phyloP scores from a whole-genome alignment of 2,797 vertebrate genomes.

The Enoplosus armatus region DNA sequence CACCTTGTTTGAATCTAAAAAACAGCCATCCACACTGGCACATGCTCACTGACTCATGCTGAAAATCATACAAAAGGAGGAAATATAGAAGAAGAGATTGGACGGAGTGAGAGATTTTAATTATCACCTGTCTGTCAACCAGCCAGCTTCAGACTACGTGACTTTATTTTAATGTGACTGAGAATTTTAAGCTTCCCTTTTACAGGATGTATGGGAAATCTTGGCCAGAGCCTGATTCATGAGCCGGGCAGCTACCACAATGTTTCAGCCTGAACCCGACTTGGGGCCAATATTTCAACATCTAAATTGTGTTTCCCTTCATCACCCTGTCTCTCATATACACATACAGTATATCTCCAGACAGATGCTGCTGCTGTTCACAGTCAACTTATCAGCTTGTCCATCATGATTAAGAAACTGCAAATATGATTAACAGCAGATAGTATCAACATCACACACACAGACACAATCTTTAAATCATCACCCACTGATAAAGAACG shows the following conservation, averaged over 20 bases:
- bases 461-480: background rate
- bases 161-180: background rate
- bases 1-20: background rate
- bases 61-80: background rate
- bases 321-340: background rate
- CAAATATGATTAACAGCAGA: too few relatives aligned
- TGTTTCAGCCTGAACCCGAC: background rate
- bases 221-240: background rate
- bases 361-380: too few relatives aligned
- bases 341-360: too few relatives aligned
- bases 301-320: background rate
- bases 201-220: background rate
- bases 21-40: background rate
- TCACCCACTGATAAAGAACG: background rate
- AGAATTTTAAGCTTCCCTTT: background rate
- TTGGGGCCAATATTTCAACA: background rate
- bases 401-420: too few relatives aligned
- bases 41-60: background rate
- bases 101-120: background rate
- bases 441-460: too few relatives aligned
- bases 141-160: background rate
- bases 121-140: conserved; percentile 1
- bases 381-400: too few relatives aligned
- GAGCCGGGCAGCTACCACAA: background rate
- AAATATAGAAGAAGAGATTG: background rate